Percentiles rank a stretch among this genome's conserved stretches.
phyloP scores from a whole-genome alignment of 2,113 vertebrate species.

The Penelope pileata region DNA sequence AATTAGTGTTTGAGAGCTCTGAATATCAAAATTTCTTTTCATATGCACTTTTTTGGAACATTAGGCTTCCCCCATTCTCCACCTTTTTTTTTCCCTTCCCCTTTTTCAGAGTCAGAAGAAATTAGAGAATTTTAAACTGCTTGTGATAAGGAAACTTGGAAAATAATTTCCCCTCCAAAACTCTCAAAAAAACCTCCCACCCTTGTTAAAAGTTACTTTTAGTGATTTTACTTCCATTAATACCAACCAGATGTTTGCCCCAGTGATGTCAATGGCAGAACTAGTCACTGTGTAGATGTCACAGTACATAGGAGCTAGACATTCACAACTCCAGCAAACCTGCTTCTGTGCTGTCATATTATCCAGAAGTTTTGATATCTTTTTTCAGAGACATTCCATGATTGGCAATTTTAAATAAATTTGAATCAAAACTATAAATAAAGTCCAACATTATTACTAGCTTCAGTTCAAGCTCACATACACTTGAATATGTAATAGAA shows the following conservation, averaged over 20 bases:
- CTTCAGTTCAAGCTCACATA: neutral
- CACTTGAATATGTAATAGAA: neutral
- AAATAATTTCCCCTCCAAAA: neutral
- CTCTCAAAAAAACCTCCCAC: no score
- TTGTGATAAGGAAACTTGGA: neutral
- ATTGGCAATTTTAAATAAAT: neutral
- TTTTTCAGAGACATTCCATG: neutral
- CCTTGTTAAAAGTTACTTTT: neutral
- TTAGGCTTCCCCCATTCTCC: no score
- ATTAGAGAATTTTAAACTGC: neutral
- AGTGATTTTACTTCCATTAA: neutral
- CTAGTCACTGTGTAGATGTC: neutral
- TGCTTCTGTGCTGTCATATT: neutral
- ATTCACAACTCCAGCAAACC: neutral
- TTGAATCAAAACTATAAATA: neutral
- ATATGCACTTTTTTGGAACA: neutral
- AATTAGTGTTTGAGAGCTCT: rapidly evolving
- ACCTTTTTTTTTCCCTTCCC: neutral
- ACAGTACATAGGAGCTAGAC: neutral
- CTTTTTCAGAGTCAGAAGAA: neutral
- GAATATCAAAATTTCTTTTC: neutral
- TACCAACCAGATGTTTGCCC: neutral
- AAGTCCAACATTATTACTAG: neutral
- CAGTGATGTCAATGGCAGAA: neutral
- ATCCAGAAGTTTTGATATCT: neutral